These are phyloP conservation scores for Chloropsis hardwickii DNA, from an alignment of 2,113 vertebrate genomes.

Conservation along the genomic window DNA sequence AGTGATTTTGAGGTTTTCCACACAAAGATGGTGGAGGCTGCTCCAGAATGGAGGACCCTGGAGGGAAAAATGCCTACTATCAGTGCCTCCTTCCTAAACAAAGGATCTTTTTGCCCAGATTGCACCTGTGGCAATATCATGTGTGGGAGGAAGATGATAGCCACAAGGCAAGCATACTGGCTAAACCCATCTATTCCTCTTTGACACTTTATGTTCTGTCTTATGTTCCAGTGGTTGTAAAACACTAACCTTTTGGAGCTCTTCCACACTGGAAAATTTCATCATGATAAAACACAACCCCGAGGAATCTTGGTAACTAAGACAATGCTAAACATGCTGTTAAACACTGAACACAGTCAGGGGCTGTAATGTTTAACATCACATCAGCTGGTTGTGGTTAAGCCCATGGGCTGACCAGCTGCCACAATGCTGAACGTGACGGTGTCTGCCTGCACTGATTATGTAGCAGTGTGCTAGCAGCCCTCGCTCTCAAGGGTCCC, in stretches of 20 bases:
- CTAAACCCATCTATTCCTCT: not conserved
- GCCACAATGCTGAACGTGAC: not conserved
- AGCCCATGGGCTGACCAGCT: slow-evolving; percentile 46
- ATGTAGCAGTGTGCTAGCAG: slow-evolving; percentile 13
- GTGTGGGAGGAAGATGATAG: not conserved
- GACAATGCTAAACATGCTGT: slow-evolving; percentile 58
- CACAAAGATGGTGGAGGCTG: not conserved
- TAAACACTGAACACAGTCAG: slow-evolving; percentile 40
- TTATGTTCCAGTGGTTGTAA: slow-evolving; percentile 31
- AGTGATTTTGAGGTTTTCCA: not conserved
- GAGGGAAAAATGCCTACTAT: not conserved
- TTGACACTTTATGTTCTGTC: not conserved
- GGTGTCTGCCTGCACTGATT: not conserved
- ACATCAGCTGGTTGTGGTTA: slow-evolving; percentile 59
- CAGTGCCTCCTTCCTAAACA: not conserved
- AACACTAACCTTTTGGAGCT: slow-evolving; percentile 15
- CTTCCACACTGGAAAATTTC: slow-evolving; percentile 55
- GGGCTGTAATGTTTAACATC: slow-evolving; percentile 47
- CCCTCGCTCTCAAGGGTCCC: not conserved
- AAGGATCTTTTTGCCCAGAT: not conserved
- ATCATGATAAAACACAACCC: slow-evolving; percentile 52
- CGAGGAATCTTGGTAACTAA: slow-evolving; percentile 42
- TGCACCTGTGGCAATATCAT: not conserved
- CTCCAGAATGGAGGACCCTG: not conserved
- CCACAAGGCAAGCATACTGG: not conserved